A percentile compares a stretch with the other conserved stretches of the same genome.
phyloP scores from a whole-genome alignment of 1,140 invertebrate genomes.

The Aphelenchoides avenae region DNA sequence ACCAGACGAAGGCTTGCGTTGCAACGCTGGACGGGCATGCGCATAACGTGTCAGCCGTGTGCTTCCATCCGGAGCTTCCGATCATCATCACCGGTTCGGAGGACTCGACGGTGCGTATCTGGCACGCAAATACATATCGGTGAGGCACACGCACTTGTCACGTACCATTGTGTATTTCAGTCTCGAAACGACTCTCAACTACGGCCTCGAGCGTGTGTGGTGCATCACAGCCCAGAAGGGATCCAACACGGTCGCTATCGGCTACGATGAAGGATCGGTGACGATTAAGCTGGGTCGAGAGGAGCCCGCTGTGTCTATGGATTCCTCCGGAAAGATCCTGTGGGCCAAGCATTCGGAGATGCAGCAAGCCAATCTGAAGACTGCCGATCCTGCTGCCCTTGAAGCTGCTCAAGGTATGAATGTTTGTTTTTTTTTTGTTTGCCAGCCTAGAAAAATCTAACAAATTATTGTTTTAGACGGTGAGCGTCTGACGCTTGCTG shows the following conservation, averaged over 20 bases:
- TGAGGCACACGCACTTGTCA: slow-evolving; percentile 2
- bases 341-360: slow-evolving; percentile 97
- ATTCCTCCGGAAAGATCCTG: slow-evolving; percentile 92
- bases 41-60: slow-evolving; percentile 83
- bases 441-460: too few relatives aligned
- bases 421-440: too few relatives aligned
- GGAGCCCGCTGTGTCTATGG: slow-evolving; percentile 98
- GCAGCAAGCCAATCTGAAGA: slow-evolving; percentile 90
- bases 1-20: slow-evolving; percentile 96
- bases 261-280: slow-evolving; percentile 96
- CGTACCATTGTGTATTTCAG: too few relatives aligned
- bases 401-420: slow-evolving; percentile 51
- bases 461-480: slow-evolving; percentile 73
- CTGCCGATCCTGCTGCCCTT: slow-evolving; percentile 60
- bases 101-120: slow-evolving; percentile 87
- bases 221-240: slow-evolving; percentile 88
- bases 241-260: slow-evolving; percentile 91
- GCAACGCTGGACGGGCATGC: slow-evolving; percentile 95
- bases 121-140: slow-evolving; percentile 95
- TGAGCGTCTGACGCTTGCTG: slow-evolving; percentile 80
- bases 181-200: slow-evolving; percentile 91
- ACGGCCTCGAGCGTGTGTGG: slow-evolving; percentile 96
- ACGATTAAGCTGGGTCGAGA: slow-evolving; percentile 94
- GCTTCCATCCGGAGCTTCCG: slow-evolving; percentile 93
- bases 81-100: slow-evolving; percentile 95